A percentile compares a stretch with the other conserved stretches of the same genome.
Conservation (phyloP, 2,888 invertebrate species). For the Drosophila prolongata region DNA sequence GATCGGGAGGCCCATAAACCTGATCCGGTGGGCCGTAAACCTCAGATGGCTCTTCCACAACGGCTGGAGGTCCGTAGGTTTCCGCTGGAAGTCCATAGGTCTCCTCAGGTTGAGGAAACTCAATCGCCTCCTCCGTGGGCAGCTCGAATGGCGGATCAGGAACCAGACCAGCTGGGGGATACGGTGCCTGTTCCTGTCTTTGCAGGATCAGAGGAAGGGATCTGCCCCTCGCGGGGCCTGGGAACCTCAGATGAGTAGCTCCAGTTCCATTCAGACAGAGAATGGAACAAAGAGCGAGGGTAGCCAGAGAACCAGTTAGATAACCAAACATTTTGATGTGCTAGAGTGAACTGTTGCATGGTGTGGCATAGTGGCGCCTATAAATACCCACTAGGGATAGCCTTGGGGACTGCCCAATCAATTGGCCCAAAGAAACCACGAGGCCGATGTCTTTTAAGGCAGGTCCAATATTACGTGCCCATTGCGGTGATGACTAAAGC, state of each 20-base stretch:
- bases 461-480: slow-evolving; percentile 63
- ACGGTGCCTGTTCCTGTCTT: slow-evolving; percentile 73
- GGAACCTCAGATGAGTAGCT: slow-evolving; percentile 63
- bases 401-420: slow-evolving; percentile 58
- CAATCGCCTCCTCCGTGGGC: slow-evolving; percentile 68
- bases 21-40: slow-evolving; percentile 56
- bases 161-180: slow-evolving; percentile 78
- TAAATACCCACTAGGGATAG: slow-evolving; percentile 53
- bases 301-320: slow-evolving; percentile 27
- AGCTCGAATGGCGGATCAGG: slow-evolving; percentile 79
- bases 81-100: slow-evolving; percentile 72
- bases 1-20: slow-evolving; percentile 22
- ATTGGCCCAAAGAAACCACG: slow-evolving; percentile 47
- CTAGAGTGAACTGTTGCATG: slow-evolving; percentile 54
- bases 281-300: slow-evolving; percentile 44
- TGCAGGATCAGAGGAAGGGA: slow-evolving; percentile 46
- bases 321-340: slow-evolving; percentile 56
- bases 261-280: slow-evolving; percentile 23
- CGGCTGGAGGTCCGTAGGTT: slow-evolving; percentile 73
- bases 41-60: slow-evolving; percentile 60
- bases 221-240: slow-evolving; percentile 59
- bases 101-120: slow-evolving; percentile 63
- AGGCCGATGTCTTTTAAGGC: slow-evolving; percentile 72
- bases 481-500: slow-evolving; percentile 41
- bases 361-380: slow-evolving; percentile 26